Conservation (phyloP, 2,797 vertebrate species). For the Intellagama lesueurii region DNA sequence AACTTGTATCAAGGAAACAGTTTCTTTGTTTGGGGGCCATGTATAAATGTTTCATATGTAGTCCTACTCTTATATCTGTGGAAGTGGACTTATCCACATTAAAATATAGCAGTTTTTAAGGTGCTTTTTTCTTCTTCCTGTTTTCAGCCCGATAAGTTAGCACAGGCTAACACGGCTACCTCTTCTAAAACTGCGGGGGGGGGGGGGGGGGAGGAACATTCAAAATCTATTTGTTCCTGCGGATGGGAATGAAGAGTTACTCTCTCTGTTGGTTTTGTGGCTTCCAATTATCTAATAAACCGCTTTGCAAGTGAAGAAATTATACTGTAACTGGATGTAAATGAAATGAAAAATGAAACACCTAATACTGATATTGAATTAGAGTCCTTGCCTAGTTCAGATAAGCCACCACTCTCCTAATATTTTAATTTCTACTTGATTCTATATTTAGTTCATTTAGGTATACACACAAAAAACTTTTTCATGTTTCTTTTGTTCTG, state of each 20-base stretch:
- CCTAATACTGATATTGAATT: background rate
- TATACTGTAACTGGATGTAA: conserved; percentile 6
- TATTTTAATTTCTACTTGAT: background rate
- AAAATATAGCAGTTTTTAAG: background rate
- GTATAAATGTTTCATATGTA: too few species aligned
- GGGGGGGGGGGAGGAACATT: too few species aligned
- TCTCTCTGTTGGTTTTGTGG: background rate
- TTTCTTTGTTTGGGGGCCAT: too few species aligned
- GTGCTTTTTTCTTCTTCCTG: too few species aligned
- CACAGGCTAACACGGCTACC: too few species aligned
- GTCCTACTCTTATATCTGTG: too few species aligned
- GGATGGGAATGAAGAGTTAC: background rate
- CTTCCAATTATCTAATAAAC: background rate
- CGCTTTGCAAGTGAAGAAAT: conserved; percentile 17
- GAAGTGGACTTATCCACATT: background rate
- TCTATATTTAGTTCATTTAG: background rate
- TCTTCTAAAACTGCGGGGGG: too few species aligned
- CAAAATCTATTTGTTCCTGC: background rate
- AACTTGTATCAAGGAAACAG: too few species aligned
- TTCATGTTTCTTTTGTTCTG: too few species aligned
- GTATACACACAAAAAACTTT: too few species aligned
- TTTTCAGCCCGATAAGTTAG: too few species aligned
- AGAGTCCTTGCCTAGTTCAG: conserved; percentile 2
- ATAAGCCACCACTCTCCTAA: background rate
- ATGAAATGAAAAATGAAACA: conserved; percentile 1